A percentile compares a stretch with the other conserved stretches of the same genome.
phyloP scores from a whole-genome alignment of 2,113 vertebrate genomes.

The Formicarius rufipectus region DNA sequence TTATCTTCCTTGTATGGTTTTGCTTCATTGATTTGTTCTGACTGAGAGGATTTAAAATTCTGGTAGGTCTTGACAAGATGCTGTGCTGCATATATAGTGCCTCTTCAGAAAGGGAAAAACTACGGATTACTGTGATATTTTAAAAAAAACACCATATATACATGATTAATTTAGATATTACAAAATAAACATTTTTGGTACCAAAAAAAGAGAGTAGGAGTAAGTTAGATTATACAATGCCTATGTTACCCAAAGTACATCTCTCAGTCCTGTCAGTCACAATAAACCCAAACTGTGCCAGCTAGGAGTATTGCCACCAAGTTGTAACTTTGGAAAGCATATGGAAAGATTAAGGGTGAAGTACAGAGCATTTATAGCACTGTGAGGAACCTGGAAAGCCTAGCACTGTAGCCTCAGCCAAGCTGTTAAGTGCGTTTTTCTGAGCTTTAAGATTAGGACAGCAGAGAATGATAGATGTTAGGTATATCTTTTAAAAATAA shows the following conservation, averaged over 20 bases:
- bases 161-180: not conserved
- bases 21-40: not conserved
- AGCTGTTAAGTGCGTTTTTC: not conserved
- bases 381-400: not conserved
- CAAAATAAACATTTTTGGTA: not conserved
- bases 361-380: fast-evolving
- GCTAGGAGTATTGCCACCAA: not conserved
- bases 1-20: not conserved
- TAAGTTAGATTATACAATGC: not conserved
- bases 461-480: not conserved
- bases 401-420: not conserved
- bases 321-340: not conserved
- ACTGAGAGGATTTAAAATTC: not conserved
- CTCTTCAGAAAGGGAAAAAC: not conserved
- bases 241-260: not conserved
- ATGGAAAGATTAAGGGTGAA: not conserved
- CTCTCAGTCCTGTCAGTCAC: not conserved
- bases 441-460: not conserved
- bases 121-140: not conserved
- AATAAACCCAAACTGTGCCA: not conserved
- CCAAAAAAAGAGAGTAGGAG: not conserved
- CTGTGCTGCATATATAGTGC: not conserved
- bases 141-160: not conserved
- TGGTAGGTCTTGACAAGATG: not conserved
- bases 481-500: not conserved